Evolutionary conservation across 2,888 invertebrate genomes (phyloP).

Genomic region (Lasioglossum lativentre): DNA sequence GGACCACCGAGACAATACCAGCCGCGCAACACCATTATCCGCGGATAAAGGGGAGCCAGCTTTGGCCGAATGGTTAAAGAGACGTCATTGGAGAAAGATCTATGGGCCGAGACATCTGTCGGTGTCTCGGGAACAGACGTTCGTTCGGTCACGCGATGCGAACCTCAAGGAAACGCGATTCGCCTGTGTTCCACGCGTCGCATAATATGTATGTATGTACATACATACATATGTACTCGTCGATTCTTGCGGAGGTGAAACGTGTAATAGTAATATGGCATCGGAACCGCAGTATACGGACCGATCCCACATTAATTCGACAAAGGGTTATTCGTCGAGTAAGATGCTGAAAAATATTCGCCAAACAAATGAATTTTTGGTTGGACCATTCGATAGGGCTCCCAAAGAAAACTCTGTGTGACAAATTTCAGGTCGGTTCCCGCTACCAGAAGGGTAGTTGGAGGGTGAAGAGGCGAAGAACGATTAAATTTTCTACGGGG

Average conservation of each 20-base stretch:
- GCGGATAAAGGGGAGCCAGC: not conserved
- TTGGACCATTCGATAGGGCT: too few species aligned
- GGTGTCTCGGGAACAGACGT: constrained; percentile 40
- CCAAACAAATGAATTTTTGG: too few species aligned
- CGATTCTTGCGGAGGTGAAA: not conserved
- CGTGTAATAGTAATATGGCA: constrained; percentile 1
- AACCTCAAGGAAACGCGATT: constrained; percentile 11
- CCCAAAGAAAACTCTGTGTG: too few species aligned
- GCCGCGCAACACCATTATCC: not conserved
- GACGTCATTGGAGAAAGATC: constrained; percentile 15
- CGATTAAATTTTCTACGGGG: not conserved
- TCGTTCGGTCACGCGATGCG: constrained; percentile 56
- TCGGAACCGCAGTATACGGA: not conserved
- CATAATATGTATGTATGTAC: too few species aligned
- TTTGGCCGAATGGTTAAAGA: constrained; percentile 10
- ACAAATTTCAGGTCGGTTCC: too few species aligned
- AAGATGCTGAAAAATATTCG: too few species aligned
- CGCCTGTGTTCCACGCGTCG: constrained; percentile 32
- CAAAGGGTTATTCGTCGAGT: too few species aligned
- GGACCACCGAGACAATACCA: constrained; percentile 29
- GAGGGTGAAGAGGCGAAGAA: not conserved
- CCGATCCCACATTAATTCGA: not conserved
- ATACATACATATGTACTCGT: too few species aligned
- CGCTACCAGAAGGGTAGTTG: too few species aligned
- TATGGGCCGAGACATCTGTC: constrained; percentile 53